These are phyloP conservation scores for Phacellophora camtschatica DNA, from an alignment of 30 jellyfish, hydroid and myxozoan species.

Conservation along the genomic window DNA sequence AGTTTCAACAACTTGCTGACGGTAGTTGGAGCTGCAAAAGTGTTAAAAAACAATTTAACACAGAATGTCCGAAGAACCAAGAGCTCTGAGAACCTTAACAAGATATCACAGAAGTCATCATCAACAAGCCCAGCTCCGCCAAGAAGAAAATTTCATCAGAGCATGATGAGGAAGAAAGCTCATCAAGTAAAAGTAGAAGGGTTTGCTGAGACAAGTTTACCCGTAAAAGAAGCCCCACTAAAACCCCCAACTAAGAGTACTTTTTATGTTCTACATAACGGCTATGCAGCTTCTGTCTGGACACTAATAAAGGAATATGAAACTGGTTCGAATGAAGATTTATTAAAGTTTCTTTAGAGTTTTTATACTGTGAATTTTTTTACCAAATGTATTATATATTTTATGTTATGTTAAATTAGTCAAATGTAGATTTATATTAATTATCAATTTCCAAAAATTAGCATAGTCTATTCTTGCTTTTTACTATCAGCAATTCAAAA, in stretches of 20 bases:
- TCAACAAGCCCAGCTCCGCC: constrained; percentile 53
- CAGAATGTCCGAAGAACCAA: constrained; percentile 63
- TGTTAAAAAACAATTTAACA: neutral
- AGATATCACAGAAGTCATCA: constrained; percentile 11
- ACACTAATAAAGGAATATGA: constrained; percentile 63
- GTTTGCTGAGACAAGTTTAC: neutral
- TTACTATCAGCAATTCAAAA: no score
- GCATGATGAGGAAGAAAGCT: constrained; percentile 48
- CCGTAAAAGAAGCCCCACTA: neutral
- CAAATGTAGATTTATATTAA: no score
- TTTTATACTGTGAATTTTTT: no score
- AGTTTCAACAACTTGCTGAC: constrained; percentile 49
- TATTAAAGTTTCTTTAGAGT: constrained; percentile 19
- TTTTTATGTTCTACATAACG: constrained; percentile 70
- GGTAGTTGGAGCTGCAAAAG: constrained; percentile 31
- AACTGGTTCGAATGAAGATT: constrained; percentile 27
- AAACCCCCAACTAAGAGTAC: constrained; percentile 32
- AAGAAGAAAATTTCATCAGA: constrained; percentile 27
- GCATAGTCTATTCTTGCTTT: no score
- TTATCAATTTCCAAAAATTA: no score
- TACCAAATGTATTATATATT: no score
- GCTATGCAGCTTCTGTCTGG: constrained; percentile 92
- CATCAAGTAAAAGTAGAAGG: constrained; percentile 9
- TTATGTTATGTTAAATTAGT: no score
- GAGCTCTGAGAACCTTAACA: constrained; percentile 84